Base-by-base conservation (phyloP, 2,113 vertebrate species). In the Centropristis striata region DNA sequence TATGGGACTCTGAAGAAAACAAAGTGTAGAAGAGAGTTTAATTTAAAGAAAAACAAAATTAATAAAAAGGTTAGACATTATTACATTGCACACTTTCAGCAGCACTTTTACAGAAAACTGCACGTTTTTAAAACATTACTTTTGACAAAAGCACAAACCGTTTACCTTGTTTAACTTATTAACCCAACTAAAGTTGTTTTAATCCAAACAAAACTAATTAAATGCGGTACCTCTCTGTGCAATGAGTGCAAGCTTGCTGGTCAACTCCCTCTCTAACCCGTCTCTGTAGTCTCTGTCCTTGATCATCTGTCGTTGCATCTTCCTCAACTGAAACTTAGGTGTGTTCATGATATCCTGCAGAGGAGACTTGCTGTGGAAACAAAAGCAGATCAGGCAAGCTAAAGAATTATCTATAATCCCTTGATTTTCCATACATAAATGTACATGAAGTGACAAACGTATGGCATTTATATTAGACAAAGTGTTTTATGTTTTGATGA, bases 271-370 rank as follows among this genome's bases (percentile, higher is more conserved):
- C 83, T 97, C 97, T 86, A 99, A 86, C 18, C 94, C 92, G 2
- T 97, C 97, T 61, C 93, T 90, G 68, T 95, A 96, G 20, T 95
- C 96, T 6, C 95, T 84, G 78, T 97, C 96, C 0, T 92, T 90
- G 0, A 92, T 92, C 78, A 98, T 86, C 82, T 96, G 95, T 75
- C 96, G 95, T 83, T 95, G 95, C 78, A 98, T 78, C 14, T 94
- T 94, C 10, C 96, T 94, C 84, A 98, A 76, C 92, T 97, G 97
- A 60, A 98, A 98, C 68, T 97, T 96, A 0, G 97, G 97, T 0
- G 97, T 98, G 86, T 96, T 97, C 92, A 98, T 94, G 61, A 98
- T 91, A 4, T 98, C 95, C 18, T 96, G 96, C 91, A 98, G 92
- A 27, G 97, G 97, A 0, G 97, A 98, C 5, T 85, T 90, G 0